Percentiles rank a stretch among this genome's conserved stretches.
Evolutionary conservation across 2,113 vertebrate species (phyloP).

Genomic region (Arothron firmamentum): DNA sequence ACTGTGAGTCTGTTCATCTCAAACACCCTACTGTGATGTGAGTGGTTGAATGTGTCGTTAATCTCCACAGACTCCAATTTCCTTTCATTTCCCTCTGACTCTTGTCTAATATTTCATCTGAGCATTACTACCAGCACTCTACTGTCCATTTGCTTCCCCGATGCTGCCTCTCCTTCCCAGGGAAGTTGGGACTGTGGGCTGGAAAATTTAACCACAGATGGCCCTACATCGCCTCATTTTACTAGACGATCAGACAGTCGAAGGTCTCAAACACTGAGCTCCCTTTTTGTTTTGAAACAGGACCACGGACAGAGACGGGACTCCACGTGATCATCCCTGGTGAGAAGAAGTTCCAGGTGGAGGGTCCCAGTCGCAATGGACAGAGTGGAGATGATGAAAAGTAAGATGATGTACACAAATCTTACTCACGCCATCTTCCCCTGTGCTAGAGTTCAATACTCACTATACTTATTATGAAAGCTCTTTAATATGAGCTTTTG

Average conservation of each 20-base stretch:
- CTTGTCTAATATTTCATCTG: conserved; percentile 27
- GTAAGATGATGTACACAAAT: conserved; percentile 73
- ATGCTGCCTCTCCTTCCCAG: neutral
- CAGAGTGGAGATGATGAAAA: conserved; percentile 90
- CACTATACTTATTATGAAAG: neutral
- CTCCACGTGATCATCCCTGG: conserved; percentile 88
- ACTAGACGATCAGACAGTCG: conserved; percentile 4
- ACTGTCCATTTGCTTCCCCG: conserved; percentile 3
- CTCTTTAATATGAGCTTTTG: neutral
- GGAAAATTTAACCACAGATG: neutral
- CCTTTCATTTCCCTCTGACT: conserved; percentile 20
- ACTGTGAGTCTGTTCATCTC: too few relatives aligned
- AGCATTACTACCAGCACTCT: conserved; percentile 31
- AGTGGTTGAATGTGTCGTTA: too few relatives aligned
- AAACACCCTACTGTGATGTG: too few relatives aligned
- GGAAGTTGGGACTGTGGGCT: neutral
- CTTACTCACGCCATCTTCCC: neutral
- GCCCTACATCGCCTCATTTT: neutral
- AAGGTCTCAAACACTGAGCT: conserved; percentile 35
- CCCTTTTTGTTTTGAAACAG: conserved; percentile 77
- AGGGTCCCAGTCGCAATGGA: conserved; percentile 89
- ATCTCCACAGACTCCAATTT: neutral
- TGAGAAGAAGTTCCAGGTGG: conserved; percentile 87
- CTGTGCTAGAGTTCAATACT: neutral
- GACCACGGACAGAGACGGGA: conserved; percentile 83